A percentile compares a stretch with the other conserved stretches of the same genome.
These are phyloP conservation scores for Pachyuromys duprasi DNA, from an alignment of 2,797 vertebrate genomes.

Conservation along the genomic window DNA sequence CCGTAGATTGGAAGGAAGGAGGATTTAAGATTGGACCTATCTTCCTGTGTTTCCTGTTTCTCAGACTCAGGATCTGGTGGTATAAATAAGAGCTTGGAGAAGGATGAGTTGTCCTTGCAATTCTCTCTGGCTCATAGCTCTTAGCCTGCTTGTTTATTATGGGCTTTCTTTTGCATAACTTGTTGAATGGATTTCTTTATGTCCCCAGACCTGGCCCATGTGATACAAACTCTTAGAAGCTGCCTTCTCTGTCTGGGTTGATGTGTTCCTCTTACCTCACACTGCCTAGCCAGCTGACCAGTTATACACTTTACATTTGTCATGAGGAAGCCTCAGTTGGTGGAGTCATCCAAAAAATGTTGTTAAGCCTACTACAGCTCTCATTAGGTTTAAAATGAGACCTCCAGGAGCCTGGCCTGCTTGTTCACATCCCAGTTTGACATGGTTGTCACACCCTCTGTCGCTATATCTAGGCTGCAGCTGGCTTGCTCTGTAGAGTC, in stretches of 20 bases:
- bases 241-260: neutral
- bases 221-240: neutral
- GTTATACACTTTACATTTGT: neutral
- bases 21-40: neutral
- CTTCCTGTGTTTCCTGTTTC: neutral
- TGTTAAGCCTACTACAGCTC: slow-evolving; percentile 69
- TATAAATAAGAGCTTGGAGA: neutral
- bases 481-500: slow-evolving; percentile 43
- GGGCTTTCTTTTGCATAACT: neutral
- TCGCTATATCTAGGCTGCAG: slow-evolving; percentile 20
- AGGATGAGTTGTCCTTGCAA: rapidly evolving
- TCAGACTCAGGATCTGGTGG: rapidly evolving
- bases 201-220: neutral
- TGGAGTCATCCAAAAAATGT: slow-evolving; percentile 65
- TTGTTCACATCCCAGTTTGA: neutral
- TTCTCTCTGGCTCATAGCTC: neutral
- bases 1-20: neutral
- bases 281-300: neutral
- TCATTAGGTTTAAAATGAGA: slow-evolving; percentile 67
- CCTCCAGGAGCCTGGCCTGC: slow-evolving; percentile 1
- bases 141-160: neutral
- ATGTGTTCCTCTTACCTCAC: neutral
- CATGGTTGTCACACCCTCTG: neutral
- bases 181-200: neutral
- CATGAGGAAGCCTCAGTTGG: slow-evolving; percentile 30